Conservation (phyloP, 1,140 invertebrate species). For the Neelides sp. region DNA sequence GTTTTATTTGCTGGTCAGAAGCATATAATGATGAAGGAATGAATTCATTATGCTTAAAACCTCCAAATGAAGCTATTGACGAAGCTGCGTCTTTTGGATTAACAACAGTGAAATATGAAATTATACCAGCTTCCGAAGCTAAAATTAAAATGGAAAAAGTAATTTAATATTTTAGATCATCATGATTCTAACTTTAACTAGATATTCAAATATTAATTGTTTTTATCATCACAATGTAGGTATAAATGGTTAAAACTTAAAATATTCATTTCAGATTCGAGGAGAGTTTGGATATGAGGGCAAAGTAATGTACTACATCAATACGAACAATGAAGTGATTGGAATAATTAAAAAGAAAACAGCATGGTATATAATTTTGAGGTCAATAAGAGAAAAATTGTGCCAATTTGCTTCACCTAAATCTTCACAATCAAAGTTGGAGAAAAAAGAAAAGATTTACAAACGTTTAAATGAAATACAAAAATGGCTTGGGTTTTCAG, state of each 20-base stretch:
- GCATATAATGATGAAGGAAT: slow-evolving; percentile 32
- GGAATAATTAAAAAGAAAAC: slow-evolving; percentile 43
- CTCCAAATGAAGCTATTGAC: slow-evolving; percentile 34
- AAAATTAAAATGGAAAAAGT: slow-evolving; percentile 31
- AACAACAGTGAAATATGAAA: slow-evolving; percentile 25
- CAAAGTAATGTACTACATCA: slow-evolving; percentile 40
- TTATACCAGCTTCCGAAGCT: slow-evolving; percentile 23
- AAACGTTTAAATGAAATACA: slow-evolving; percentile 36
- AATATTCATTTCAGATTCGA: slow-evolving; percentile 33
- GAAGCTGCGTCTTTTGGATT: slow-evolving; percentile 31
- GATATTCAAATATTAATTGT: slow-evolving; percentile 7
- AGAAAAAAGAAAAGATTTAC: slow-evolving; percentile 25
- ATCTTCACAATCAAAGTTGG: background rate
- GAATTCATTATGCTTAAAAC: slow-evolving; percentile 33
- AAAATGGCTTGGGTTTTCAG: slow-evolving; percentile 33
- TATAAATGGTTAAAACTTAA: background rate
- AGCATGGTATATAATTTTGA: slow-evolving; percentile 40
- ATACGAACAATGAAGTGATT: slow-evolving; percentile 35
- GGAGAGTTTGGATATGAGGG: slow-evolving; percentile 37
- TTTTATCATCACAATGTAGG: background rate
- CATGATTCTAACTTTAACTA: too few species aligned
- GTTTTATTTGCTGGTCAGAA: slow-evolving; percentile 39
- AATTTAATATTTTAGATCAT: background rate
- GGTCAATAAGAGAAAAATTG: slow-evolving; percentile 39
- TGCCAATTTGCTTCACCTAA: slow-evolving; percentile 9